Base-by-base conservation (phyloP, 2,888 invertebrate genomes). In the Agelastica alni region DNA sequence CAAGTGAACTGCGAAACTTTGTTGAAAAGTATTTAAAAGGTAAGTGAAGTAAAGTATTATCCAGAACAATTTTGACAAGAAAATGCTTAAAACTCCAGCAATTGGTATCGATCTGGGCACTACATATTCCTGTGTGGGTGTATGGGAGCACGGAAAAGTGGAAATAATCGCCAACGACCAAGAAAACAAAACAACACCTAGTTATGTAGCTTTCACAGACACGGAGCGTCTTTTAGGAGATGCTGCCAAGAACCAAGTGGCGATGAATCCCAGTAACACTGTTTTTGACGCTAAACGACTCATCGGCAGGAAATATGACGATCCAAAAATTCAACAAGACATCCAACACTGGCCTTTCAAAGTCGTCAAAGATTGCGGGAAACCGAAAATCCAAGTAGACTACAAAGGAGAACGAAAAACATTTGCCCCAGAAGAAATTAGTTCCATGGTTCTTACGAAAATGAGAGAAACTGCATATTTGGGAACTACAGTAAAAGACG, bases 91-190 rank as follows among this genome's bases (percentile, higher is more conserved):
- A 70, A 71, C 76, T 66, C 80, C 82, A 62, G 85, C 85, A 63
- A 81, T 89, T 68, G 90, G 89, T 66, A 93, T 91, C 67, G 90
- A 91, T 81, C 81, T 93, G 72, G 93, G 93, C 67, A 93, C 93
- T 28, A 93, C 93, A 4, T 93, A 87, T 78, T 92, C 91, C 48
- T 91, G 90, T 71, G 91, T 91, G 44, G 91, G 87, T 37, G 88
- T 91, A 13, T 91, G 88, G 79, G 87, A 89, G 69, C 84, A 91
- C 71, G 88, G 90, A 49, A 89, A 90, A 75, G 89, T 91, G 66
- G 90, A 91, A 74, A 89, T 91, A 62, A 91, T 92, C 71, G 91
- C 92, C 55, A 93, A 93, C 72, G 91, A 91, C 74, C 91, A 67
- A 60, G 93, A 92, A 60, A 93, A 93, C 77, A 79, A 92, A 52